Conservation (phyloP, 2,113 vertebrate genomes). For the Tylochromis polylepis region DNA sequence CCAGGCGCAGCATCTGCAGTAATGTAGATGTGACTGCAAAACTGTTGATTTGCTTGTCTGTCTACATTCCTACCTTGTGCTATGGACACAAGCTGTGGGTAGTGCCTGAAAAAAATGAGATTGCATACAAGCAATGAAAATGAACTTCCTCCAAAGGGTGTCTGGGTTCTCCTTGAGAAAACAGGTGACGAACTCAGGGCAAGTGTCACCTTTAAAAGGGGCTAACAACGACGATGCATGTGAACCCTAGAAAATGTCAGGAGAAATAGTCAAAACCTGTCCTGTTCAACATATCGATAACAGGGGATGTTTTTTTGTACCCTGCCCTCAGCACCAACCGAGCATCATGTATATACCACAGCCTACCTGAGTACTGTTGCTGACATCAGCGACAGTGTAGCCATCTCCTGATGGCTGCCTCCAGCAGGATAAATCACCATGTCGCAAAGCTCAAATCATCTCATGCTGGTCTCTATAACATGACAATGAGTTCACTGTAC, state of each 20-base stretch:
- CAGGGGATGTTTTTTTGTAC: background rate
- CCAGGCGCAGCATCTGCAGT: background rate
- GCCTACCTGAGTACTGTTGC: too few species aligned
- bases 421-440: background rate
- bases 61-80: background rate
- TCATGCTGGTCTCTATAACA: background rate
- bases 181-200: background rate
- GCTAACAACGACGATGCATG: background rate
- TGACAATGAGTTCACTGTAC: background rate
- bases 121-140: background rate
- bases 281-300: background rate
- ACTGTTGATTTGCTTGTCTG: background rate
- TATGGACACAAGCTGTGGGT: background rate
- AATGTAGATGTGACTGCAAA: background rate
- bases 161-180: background rate
- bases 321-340: background rate
- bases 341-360: background rate
- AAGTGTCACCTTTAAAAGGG: fast-evolving
- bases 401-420: background rate
- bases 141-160: background rate
- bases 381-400: background rate
- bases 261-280: background rate
- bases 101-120: background rate
- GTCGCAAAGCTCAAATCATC: background rate
- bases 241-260: background rate